Conservation (phyloP, 2,797 vertebrate species). For the Fistularia commersonii region DNA sequence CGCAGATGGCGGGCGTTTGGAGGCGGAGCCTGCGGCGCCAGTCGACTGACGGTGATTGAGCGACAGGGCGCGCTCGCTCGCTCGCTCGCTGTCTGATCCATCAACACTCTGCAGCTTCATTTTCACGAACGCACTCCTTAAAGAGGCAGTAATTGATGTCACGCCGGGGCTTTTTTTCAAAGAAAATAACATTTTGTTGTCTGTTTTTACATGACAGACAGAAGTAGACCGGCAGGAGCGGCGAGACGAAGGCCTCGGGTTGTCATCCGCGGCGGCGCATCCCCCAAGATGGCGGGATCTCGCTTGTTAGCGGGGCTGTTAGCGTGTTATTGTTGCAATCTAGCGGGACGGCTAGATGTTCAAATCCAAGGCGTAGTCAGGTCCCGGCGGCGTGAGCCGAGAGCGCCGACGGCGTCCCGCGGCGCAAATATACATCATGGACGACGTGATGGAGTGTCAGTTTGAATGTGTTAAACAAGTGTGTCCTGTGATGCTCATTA, state of each 20-base stretch:
- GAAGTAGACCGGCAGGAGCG: constrained; percentile 79
- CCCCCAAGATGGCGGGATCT: constrained; percentile 31
- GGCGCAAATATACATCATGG: too few species aligned
- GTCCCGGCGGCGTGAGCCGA: too few species aligned
- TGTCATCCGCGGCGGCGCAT: constrained; percentile 55
- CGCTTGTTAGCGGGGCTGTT: constrained; percentile 16
- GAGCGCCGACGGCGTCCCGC: too few species aligned
- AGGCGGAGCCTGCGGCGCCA: constrained; percentile 49
- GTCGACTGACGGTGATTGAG: constrained; percentile 70
- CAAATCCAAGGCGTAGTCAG: too few species aligned
- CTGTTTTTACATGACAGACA: constrained; percentile 82
- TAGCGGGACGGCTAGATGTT: too few species aligned
- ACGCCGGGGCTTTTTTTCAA: constrained; percentile 76
- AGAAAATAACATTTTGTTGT: too few species aligned
- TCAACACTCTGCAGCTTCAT: constrained; percentile 78
- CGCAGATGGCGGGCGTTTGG: too few species aligned
- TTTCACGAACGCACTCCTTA: constrained; percentile 73
- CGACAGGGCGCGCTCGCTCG: constrained; percentile 52
- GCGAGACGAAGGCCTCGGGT: constrained; percentile 63
- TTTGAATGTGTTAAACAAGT: constrained; percentile 80
- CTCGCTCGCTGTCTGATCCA: constrained; percentile 70
- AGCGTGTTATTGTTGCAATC: too few species aligned
- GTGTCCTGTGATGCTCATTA: constrained; percentile 89
- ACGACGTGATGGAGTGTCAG: background rate
- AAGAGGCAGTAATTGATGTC: constrained; percentile 74